These are phyloP conservation scores for Catalaphyllia jardinei DNA, from an alignment of 64 coral and sea anemone genomes.

Conservation along the genomic window DNA sequence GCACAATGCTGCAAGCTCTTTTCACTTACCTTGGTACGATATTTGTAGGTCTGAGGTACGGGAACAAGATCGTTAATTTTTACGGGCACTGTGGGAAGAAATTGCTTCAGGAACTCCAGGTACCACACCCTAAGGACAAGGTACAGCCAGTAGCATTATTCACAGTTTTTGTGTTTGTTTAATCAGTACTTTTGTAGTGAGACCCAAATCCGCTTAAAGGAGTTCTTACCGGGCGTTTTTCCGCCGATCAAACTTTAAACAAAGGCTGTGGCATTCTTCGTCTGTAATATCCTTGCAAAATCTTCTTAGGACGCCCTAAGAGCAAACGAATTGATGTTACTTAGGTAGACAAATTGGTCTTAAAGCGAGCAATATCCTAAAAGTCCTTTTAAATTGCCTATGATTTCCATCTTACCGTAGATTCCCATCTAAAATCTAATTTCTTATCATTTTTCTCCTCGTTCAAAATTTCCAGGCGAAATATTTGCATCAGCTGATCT, in stretches of 20 bases:
- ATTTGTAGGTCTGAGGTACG: no score
- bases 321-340: background rate
- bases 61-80: background rate
- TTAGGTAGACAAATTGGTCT: background rate
- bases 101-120: conserved; percentile 56
- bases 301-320: conserved; percentile 1
- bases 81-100: conserved; percentile 58
- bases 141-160: background rate
- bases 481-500: background rate
- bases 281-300: conserved; percentile 39
- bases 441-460: no score
- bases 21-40: background rate
- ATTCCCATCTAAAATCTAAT: no score
- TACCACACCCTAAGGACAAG: conserved; percentile 56
- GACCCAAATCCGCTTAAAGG: background rate
- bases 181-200: background rate
- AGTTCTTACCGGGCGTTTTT: conserved; percentile 11
- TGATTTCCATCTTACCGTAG: background rate
- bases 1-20: background rate
- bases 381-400: background rate
- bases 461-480: no score
- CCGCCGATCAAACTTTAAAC: background rate
- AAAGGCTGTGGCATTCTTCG: conserved; percentile 16
- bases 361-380: background rate
- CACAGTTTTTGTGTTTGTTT: background rate